Base-by-base conservation (phyloP, 2,888 invertebrate species). In the Syritta pipiens region DNA sequence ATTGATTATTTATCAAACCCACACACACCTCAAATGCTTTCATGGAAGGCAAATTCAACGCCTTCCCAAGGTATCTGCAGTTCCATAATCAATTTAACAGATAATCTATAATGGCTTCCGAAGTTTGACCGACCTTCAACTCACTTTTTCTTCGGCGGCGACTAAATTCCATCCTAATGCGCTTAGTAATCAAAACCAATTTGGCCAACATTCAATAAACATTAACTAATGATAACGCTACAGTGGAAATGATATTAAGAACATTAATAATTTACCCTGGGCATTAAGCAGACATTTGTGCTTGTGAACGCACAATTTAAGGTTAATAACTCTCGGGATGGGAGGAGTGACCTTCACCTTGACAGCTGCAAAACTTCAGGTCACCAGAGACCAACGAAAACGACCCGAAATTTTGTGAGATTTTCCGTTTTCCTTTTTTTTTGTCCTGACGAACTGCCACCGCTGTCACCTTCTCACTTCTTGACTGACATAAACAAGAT, bases 401-500 rank as follows among this genome's bases (percentile, higher is more conserved):
- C 9, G 6, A 6, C 1, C 7, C 9, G 20, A 12, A 35, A 32
- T 35, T 35, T 7, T 51, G 17, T 28, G 19, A 1, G 37, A 17
- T 14, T 42, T 20, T 42, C n/a, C 10, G 3, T 22, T 19, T 37
- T n/a, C 3, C 7, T 42, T 19, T n/a, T n/a, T n/a, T n/a, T n/a
- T n/a, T n/a, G n/a, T n/a, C n/a, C n/a, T n/a, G n/a, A n/a, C 9
- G 40, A 20, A 42, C 20, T 42, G 40, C 20, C 17, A 3, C 20
- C 12, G 12, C 32, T n/a, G 14, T 37, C 14, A 35, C 17, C 19
- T 24, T 32, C 24, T 26, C 28, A 49, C 48, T 48, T 49, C 37
- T 37, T 37, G 46, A 60, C 48, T 62, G 60, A 28, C 62, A 62
- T 49, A 62, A 49, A 62, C 62, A 62, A 49, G 62, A 62, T 49